Conservation (phyloP, 2,797 vertebrate genomes). For the Periophthalmus magnuspinnatus region DNA sequence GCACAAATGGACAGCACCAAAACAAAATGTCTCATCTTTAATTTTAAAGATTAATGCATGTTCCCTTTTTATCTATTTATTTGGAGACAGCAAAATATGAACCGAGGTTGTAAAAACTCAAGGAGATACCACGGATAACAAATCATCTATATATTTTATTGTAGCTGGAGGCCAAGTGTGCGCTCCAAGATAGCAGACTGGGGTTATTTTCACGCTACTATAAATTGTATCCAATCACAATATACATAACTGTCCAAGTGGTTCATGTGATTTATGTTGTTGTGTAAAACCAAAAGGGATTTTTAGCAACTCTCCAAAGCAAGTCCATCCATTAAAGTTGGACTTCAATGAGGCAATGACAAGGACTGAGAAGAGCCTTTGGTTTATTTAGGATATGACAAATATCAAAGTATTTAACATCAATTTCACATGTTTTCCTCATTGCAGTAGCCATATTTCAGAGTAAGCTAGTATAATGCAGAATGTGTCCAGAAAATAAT, state of each 20-base stretch:
- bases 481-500: not conserved
- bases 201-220: conserved; percentile 32
- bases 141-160: conserved; percentile 59
- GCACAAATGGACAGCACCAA: conserved; percentile 2
- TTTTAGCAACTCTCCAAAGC: conserved; percentile 15
- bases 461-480: not conserved
- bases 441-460: not conserved
- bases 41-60: conserved; percentile 42
- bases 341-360: conserved; percentile 22
- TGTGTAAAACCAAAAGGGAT: conserved; percentile 13
- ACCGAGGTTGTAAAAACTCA: conserved; percentile 52
- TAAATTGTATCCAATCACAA: conserved; percentile 55
- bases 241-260: conserved; percentile 44
- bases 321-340: conserved; percentile 36
- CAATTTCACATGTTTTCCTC: not conserved
- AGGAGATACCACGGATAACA: conserved; percentile 51
- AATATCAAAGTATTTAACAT: not conserved
- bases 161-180: conserved; percentile 48
- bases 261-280: conserved; percentile 52
- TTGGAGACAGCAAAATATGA: conserved; percentile 60
- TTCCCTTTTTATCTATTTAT: conserved; percentile 54
- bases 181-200: conserved; percentile 11
- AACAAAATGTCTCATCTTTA: conserved; percentile 23
- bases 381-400: not conserved
- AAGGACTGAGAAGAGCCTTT: conserved; percentile 25